Evolutionary conservation across 2,113 vertebrate species (phyloP).

Genomic region (Oriolus oriolus): DNA sequence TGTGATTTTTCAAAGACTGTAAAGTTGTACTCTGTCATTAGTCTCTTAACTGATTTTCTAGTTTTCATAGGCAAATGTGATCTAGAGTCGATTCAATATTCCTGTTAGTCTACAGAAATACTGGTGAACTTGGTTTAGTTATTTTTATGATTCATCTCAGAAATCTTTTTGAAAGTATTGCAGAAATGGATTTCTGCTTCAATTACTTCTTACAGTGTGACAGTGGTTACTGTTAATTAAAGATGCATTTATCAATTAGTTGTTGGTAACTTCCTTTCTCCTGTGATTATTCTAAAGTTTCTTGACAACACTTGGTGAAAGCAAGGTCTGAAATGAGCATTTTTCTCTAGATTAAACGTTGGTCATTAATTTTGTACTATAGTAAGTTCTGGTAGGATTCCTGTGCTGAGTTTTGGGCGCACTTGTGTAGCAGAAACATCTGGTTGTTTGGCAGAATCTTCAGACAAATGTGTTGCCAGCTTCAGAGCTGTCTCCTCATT

Average conservation of each 20-base stretch:
- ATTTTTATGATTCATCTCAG: neutral
- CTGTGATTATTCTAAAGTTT: neutral
- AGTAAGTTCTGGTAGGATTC: neutral
- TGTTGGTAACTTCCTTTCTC: neutral
- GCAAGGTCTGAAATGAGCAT: neutral
- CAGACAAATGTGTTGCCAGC: slow-evolving; percentile 38
- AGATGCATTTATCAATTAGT: neutral
- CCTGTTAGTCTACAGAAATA: neutral
- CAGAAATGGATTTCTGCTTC: neutral
- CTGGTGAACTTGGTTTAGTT: neutral
- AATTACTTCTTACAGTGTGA: neutral
- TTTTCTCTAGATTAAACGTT: neutral
- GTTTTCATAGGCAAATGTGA: neutral
- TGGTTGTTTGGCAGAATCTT: slow-evolving; percentile 34
- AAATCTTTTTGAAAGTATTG: neutral
- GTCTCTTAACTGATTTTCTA: neutral
- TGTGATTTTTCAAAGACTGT: neutral
- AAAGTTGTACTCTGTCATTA: neutral
- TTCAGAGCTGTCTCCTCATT: slow-evolving; percentile 19
- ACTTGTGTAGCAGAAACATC: slow-evolving; percentile 7
- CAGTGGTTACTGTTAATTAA: neutral
- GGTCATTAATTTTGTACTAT: neutral
- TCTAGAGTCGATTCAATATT: neutral
- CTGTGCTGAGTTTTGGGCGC: neutral
- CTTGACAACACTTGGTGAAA: neutral